phyloP scores from a whole-genome alignment of 2,888 invertebrate species.

The Drepana falcataria region DNA sequence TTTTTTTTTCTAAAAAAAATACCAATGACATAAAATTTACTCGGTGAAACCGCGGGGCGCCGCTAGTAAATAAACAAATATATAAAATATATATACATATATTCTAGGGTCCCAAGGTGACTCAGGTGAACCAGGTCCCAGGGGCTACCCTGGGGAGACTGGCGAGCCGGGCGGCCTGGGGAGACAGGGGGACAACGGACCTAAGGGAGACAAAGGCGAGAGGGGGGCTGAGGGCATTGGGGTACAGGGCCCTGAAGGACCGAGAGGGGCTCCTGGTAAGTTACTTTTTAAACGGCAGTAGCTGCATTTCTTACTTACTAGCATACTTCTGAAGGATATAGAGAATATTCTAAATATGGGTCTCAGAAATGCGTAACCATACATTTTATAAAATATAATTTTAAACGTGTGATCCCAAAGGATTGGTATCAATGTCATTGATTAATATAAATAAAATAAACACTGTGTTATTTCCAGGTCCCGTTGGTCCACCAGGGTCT shows the following conservation, averaged over 20 bases:
- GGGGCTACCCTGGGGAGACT: constrained; percentile 85
- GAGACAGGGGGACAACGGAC: constrained; percentile 79
- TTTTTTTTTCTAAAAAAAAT: too few species aligned
- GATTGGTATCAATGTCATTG: too few species aligned
- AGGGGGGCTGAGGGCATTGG: constrained; percentile 85
- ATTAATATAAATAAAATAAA: neutral
- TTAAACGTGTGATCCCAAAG: too few species aligned
- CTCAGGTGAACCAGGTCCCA: constrained; percentile 81
- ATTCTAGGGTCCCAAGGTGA: constrained; percentile 81
- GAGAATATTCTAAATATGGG: too few species aligned
- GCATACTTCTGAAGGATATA: too few species aligned
- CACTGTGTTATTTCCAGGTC: constrained; percentile 39
- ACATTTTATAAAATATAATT: too few species aligned
- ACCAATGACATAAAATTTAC: too few species aligned
- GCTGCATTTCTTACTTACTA: too few species aligned
- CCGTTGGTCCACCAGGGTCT: constrained; percentile 82
- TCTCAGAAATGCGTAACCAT: too few species aligned
- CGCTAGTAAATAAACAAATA: too few species aligned
- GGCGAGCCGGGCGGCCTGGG: constrained; percentile 85
- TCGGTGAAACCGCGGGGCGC: too few species aligned
- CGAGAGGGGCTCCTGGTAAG: constrained; percentile 82
- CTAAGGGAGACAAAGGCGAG: constrained; percentile 86
- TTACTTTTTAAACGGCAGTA: neutral
- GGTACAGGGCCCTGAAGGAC: constrained; percentile 85
- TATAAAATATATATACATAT: too few species aligned